phyloP scores from a whole-genome alignment of 92 coral and sea anemone species.

The Porites cylindrica region DNA sequence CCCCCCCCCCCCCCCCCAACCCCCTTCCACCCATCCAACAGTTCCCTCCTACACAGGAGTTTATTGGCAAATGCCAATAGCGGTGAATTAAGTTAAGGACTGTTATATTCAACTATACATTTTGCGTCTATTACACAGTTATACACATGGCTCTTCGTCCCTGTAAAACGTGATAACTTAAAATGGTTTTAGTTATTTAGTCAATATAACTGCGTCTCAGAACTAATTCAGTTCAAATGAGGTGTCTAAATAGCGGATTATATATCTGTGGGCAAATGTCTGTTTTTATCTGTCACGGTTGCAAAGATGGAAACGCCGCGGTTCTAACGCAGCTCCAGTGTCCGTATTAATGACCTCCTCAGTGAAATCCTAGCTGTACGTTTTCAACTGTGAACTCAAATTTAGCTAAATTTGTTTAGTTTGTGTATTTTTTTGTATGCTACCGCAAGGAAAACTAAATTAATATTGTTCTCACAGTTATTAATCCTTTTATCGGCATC shows the following conservation, averaged over 20 bases:
- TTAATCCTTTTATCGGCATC: slow-evolving; percentile 2
- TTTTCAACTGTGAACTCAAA: no score
- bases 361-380: no score
- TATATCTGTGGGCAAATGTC: no score
- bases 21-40: neutral
- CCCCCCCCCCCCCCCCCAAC: neutral
- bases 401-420: neutral
- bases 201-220: neutral
- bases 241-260: neutral
- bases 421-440: neutral
- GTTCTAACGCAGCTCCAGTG: no score
- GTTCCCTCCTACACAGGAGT: neutral
- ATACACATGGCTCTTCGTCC: no score
- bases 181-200: neutral
- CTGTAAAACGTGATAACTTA: neutral
- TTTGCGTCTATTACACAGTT: no score
- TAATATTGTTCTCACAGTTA: neutral
- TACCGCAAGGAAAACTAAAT: neutral
- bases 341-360: no score
- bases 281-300: neutral
- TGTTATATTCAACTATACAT: no score
- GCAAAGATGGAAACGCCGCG: neutral
- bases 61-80: no score
- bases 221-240: slow-evolving; percentile 10
- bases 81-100: no score